Conservation (phyloP, 2,888 invertebrate species). For the Halictus ligatus region DNA sequence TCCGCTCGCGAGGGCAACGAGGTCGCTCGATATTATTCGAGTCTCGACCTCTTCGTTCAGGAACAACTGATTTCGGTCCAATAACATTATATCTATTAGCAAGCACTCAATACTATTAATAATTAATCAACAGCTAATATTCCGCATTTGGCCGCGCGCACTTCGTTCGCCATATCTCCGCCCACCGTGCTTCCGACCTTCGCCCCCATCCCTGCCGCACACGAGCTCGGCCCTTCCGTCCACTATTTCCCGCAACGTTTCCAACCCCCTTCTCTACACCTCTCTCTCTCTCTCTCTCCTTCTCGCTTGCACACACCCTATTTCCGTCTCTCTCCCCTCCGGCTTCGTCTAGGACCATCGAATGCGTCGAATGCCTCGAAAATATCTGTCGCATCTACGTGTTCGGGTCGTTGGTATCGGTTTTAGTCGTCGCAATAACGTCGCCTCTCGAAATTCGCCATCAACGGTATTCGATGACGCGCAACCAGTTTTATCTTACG, state of each 20-base stretch:
- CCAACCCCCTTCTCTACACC: neutral
- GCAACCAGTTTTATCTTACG: slow-evolving; percentile 26
- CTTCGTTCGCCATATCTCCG: slow-evolving; percentile 50
- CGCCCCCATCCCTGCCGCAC: slow-evolving; percentile 17
- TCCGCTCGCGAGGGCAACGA: slow-evolving; percentile 13
- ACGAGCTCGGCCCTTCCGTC: slow-evolving; percentile 9
- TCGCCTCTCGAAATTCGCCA: slow-evolving; percentile 49
- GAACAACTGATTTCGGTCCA: slow-evolving; percentile 70
- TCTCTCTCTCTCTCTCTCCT: neutral
- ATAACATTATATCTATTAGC: slow-evolving; percentile 76
- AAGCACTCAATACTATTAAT: slow-evolving; percentile 75
- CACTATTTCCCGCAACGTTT: slow-evolving; percentile 33
- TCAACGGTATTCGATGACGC: slow-evolving; percentile 56
- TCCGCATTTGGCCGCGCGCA: slow-evolving; percentile 67
- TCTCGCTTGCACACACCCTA: neutral
- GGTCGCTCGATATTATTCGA: slow-evolving; percentile 42
- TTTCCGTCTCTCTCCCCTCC: neutral
- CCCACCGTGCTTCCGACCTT: slow-evolving; percentile 31
- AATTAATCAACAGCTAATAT: slow-evolving; percentile 76
- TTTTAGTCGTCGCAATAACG: slow-evolving; percentile 39
- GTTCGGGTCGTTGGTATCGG: neutral
- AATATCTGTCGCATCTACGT: slow-evolving; percentile 57
- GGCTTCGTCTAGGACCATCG: slow-evolving; percentile 60
- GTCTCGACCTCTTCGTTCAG: slow-evolving; percentile 57
- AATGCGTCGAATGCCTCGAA: slow-evolving; percentile 65